A percentile compares a stretch with the other conserved stretches of the same genome.
Evolutionary conservation across 2,888 invertebrate genomes (phyloP).

Genomic region (Drosophila rubida): DNA sequence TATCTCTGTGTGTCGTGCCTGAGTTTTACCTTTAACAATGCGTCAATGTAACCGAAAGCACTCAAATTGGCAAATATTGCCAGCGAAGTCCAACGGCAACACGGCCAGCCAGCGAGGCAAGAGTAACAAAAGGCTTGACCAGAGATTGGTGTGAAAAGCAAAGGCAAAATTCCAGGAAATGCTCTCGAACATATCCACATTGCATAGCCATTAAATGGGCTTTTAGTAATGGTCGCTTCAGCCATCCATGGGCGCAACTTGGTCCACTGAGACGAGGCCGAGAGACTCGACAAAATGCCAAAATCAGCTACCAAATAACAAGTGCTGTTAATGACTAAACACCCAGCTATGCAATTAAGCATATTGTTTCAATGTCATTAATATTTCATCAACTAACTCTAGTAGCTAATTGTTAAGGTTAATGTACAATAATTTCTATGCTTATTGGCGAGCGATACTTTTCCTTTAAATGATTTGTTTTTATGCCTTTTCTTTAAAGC

Average conservation of each 20-base stretch:
- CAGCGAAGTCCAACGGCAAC: conserved; percentile 30
- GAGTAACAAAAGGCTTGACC: conserved; percentile 62
- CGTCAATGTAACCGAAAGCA: conserved; percentile 72
- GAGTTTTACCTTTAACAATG: conserved; percentile 47
- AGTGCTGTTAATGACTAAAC: conserved; percentile 10
- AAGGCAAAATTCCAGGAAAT: conserved; percentile 63
- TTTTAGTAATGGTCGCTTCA: conserved; percentile 57
- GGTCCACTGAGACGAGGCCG: neutral
- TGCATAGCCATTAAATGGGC: conserved; percentile 60
- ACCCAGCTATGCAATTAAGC: neutral
- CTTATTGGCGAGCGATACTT: no score
- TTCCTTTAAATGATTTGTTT: no score
- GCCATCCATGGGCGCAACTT: conserved; percentile 29
- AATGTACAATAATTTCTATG: no score
- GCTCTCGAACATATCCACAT: conserved; percentile 46
- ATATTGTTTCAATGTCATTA: no score
- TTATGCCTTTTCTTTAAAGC: no score
- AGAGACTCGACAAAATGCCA: conserved; percentile 9
- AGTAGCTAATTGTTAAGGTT: no score
- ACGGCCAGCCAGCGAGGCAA: no score
- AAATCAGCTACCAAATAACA: neutral
- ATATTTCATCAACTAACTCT: no score
- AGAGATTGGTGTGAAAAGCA: conserved; percentile 63
- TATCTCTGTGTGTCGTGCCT: conserved; percentile 30
- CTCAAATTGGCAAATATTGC: conserved; percentile 68